phyloP scores from a whole-genome alignment of 2,797 vertebrate genomes.

The Coreius guichenoti region DNA sequence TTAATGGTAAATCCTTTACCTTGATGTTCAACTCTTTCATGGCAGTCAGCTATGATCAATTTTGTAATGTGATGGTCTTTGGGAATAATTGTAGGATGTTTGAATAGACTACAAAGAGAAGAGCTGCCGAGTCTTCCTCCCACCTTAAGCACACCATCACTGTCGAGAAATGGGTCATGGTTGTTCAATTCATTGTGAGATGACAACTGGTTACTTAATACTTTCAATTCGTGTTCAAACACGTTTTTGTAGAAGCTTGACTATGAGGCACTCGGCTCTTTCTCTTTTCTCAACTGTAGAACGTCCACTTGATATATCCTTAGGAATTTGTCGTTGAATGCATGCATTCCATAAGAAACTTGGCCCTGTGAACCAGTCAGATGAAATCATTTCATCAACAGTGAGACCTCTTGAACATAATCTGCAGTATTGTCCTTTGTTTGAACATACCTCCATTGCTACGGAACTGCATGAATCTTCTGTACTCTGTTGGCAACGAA shows the following conservation, averaged over 20 bases:
- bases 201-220: neutral
- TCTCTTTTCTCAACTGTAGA: too few species aligned
- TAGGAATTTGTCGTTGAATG: neutral
- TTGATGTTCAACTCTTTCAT: neutral
- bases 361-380: neutral
- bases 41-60: neutral
- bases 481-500: neutral
- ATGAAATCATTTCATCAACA: neutral
- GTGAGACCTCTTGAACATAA: neutral
- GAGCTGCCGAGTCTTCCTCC: neutral
- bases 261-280: neutral
- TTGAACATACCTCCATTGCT: neutral
- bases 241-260: neutral
- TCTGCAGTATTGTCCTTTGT: neutral
- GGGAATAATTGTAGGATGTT: neutral
- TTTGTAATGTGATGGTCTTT: neutral
- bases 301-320: neutral
- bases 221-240: neutral
- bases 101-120: neutral
- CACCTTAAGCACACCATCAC: neutral
- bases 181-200: neutral
- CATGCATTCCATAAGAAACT: neutral
- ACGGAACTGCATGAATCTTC: neutral
- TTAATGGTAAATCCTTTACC: neutral
- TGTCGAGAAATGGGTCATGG: neutral